Conservation (phyloP, 2,888 invertebrate species). For the Steromphala cineraria region DNA sequence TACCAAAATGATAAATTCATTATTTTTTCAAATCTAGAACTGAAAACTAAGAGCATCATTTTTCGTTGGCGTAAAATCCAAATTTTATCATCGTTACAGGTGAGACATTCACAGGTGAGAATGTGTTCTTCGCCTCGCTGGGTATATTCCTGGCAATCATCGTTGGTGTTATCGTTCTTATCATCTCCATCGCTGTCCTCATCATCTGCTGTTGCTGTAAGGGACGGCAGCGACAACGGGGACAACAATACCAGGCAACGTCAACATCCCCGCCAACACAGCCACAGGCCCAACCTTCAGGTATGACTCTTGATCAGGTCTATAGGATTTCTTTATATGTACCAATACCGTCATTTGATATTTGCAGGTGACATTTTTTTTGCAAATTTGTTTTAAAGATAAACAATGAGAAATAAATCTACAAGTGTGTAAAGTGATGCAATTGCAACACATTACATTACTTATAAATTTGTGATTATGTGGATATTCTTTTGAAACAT, state of each 20-base stretch:
- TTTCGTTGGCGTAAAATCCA: no score
- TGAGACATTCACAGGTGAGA: slow-evolving; percentile 45
- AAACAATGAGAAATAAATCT: no score
- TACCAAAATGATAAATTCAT: no score
- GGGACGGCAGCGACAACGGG: slow-evolving; percentile 4
- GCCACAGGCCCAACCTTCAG: slow-evolving; percentile 13
- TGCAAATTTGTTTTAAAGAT: no score
- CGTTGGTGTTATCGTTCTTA: slow-evolving; percentile 53
- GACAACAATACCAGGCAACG: slow-evolving; percentile 18
- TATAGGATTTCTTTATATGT: no score
- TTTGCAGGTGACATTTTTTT: no score
- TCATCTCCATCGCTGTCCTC: slow-evolving; percentile 49
- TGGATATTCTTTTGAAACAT: no score
- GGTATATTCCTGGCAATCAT: slow-evolving; percentile 58
- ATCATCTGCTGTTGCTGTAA: slow-evolving; percentile 61
- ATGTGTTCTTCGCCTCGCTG: slow-evolving; percentile 56
- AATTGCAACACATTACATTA: no score
- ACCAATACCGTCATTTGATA: neutral
- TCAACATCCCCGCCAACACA: slow-evolving; percentile 15
- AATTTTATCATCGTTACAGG: slow-evolving; percentile 35
- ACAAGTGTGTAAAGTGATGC: no score
- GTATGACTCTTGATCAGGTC: neutral
- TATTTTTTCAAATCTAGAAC: no score
- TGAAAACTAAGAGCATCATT: no score
- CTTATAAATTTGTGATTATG: no score